Percentiles rank a stretch among this genome's conserved stretches.
These are phyloP conservation scores for Drosophila truncata DNA, from an alignment of 1,140 invertebrate genomes.

Conservation along the genomic window DNA sequence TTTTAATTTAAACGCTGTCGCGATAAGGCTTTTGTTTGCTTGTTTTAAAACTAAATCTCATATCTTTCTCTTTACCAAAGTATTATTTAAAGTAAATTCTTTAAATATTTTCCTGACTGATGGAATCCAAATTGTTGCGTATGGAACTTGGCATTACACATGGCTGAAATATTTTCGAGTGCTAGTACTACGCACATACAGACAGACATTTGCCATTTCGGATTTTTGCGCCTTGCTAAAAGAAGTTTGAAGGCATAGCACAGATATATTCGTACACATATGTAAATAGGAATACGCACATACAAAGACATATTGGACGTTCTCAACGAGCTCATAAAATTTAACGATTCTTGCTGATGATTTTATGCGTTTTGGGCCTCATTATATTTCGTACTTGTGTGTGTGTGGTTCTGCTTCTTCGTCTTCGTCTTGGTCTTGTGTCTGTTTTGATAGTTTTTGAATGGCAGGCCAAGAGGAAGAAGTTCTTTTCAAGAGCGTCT, in stretches of 20 bases:
- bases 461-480: slow-evolving; percentile 49
- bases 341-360: slow-evolving; percentile 62
- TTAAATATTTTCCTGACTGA: not conserved
- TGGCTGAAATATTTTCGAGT: slow-evolving; percentile 51
- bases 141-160: slow-evolving; percentile 33
- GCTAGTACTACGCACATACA: slow-evolving; percentile 14
- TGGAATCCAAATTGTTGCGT: not conserved
- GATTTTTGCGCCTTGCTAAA: slow-evolving; percentile 38
- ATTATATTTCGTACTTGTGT: slow-evolving; percentile 44
- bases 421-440: slow-evolving; percentile 16
- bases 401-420: slow-evolving; percentile 13
- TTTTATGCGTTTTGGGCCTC: slow-evolving; percentile 63
- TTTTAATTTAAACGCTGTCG: slow-evolving; percentile 10
- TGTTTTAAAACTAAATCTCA: slow-evolving; percentile 4
- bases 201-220: slow-evolving; percentile 24
- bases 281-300: slow-evolving; percentile 17
- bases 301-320: slow-evolving; percentile 42
- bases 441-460: slow-evolving; percentile 60
- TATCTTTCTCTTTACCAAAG: not conserved
- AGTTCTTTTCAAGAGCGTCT: slow-evolving; percentile 54
- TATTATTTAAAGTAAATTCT: not conserved
- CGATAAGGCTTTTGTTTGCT: not conserved
- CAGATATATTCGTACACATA: slow-evolving; percentile 10
- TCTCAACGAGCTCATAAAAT: slow-evolving; percentile 55
- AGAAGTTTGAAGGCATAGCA: slow-evolving; percentile 31